phyloP scores from a whole-genome alignment of 2,888 invertebrate species.

The Clunio marinus region DNA sequence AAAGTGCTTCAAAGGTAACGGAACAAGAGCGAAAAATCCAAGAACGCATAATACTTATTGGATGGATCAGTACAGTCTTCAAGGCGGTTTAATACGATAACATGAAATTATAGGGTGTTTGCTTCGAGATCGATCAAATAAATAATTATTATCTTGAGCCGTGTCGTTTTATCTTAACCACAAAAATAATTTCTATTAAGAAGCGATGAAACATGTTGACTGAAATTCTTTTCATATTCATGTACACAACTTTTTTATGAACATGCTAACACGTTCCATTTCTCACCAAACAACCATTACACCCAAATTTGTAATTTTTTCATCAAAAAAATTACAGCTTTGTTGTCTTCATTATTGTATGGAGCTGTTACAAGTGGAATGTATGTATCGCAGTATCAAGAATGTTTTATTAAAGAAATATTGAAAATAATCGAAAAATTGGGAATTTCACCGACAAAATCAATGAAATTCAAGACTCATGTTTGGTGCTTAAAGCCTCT shows the following conservation, averaged over 20 bases:
- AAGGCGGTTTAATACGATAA: slow-evolving; percentile 26
- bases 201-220: slow-evolving; percentile 18
- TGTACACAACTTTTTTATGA: neutral
- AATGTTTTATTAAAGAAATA: neutral
- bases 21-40: neutral
- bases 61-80: neutral
- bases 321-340: slow-evolving; percentile 23
- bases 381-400: neutral
- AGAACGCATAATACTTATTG: too few species aligned
- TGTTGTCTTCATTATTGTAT: slow-evolving; percentile 21
- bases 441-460: neutral
- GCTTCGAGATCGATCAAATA: slow-evolving; percentile 30
- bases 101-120: slow-evolving; percentile 26
- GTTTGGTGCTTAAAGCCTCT: neutral
- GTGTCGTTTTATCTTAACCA: neutral
- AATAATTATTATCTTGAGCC: slow-evolving; percentile 30
- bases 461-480: neutral
- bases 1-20: neutral
- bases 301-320: slow-evolving; percentile 23
- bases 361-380: neutral
- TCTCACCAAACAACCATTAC: slow-evolving; percentile 23
- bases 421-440: neutral
- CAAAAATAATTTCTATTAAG: slow-evolving; percentile 17
- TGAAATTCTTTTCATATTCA: slow-evolving; percentile 15
- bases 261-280: slow-evolving; percentile 24